Evolutionary conservation across 2,888 invertebrate genomes (phyloP).

Genomic region (Sacculina carcini): DNA sequence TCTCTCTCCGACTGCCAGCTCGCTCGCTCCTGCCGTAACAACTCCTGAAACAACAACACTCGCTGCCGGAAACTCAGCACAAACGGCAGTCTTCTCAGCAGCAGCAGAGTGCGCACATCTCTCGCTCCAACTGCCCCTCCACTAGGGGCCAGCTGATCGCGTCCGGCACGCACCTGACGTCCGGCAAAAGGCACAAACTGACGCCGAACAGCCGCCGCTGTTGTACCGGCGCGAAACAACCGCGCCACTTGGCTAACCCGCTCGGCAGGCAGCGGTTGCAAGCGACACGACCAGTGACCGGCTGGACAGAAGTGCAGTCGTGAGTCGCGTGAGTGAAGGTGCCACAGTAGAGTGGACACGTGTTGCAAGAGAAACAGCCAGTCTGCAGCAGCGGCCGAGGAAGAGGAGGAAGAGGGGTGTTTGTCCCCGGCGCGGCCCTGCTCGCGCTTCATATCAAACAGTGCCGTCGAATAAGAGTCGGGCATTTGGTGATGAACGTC

Average conservation of each 20-base stretch:
- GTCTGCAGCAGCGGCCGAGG: neutral
- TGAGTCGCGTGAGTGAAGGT: constrained; percentile 60
- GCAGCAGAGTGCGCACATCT: constrained; percentile 59
- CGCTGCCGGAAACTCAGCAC: constrained; percentile 72
- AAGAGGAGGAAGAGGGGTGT: too few species aligned
- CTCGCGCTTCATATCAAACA: neutral
- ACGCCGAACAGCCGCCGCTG: neutral
- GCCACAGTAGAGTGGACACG: constrained; percentile 32
- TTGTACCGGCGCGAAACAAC: neutral
- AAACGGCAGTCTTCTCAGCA: constrained; percentile 78
- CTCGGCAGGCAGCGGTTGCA: constrained; percentile 9
- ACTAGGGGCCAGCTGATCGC: constrained; percentile 21
- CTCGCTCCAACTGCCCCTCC: constrained; percentile 61
- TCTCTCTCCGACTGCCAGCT: constrained; percentile 46
- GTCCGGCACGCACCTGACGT: neutral
- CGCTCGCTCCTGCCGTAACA: constrained; percentile 34
- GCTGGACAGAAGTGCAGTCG: constrained; percentile 48
- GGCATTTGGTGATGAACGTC: constrained; percentile 25
- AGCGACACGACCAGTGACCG: constrained; percentile 30
- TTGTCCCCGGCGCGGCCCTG: neutral
- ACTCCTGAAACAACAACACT: constrained; percentile 52
- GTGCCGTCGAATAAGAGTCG: neutral
- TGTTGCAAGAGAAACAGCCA: neutral
- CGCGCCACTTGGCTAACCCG: neutral
- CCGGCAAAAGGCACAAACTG: constrained; percentile 1